Percentiles rank a stretch among this genome's conserved stretches.
Evolutionary conservation across 2,113 vertebrate genomes (phyloP).

Genomic region (Thamnophis sirtalis): DNA sequence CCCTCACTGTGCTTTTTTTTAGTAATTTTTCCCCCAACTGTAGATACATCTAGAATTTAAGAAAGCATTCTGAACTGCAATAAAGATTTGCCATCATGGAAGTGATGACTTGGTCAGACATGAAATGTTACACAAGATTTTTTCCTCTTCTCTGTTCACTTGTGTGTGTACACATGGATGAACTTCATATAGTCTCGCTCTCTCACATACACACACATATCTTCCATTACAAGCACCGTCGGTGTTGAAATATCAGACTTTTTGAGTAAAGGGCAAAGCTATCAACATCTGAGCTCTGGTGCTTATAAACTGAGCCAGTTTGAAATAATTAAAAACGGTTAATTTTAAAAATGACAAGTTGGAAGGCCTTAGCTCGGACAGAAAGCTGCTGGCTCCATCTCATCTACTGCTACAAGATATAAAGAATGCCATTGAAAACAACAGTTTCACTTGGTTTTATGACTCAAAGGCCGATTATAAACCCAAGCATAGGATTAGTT

Average conservation of each 20-base stretch:
- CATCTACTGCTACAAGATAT: neutral
- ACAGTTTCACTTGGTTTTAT: neutral
- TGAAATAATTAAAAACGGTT: neutral
- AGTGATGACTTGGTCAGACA: neutral
- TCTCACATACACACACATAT: neutral
- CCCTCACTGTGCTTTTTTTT: neutral
- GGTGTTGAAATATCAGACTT: neutral
- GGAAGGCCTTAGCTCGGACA: neutral
- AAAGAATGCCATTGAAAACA: constrained; percentile 25
- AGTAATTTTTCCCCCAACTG: neutral
- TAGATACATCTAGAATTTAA: neutral
- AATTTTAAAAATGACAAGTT: neutral
- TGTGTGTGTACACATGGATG: neutral
- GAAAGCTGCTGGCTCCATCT: neutral
- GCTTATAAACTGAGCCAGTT: neutral
- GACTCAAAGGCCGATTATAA: constrained; percentile 14
- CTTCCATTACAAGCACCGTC: neutral
- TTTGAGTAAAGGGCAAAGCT: neutral
- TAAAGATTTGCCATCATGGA: neutral
- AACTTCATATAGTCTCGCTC: neutral
- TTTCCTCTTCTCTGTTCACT: neutral
- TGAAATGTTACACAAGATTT: neutral
- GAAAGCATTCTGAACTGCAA: neutral
- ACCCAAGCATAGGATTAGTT: neutral
- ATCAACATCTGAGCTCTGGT: neutral